Conservation (phyloP, 2,797 vertebrate species). For the Prunella strophiata region DNA sequence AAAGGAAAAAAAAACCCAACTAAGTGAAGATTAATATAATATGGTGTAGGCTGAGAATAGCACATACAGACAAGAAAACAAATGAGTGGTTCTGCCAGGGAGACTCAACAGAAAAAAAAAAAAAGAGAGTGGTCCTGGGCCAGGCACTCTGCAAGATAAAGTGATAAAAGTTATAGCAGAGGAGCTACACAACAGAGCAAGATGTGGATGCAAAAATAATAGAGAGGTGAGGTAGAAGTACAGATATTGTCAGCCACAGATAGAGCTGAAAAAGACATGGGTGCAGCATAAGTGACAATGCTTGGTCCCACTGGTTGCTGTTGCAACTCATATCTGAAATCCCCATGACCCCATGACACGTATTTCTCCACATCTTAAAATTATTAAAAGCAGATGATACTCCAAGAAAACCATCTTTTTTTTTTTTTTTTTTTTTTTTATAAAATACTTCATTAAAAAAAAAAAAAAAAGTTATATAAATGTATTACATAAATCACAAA, state of each 20-base stretch:
- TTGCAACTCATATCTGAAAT: not conserved
- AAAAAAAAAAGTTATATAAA: not conserved
- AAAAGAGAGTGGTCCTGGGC: not conserved
- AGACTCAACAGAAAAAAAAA: not conserved
- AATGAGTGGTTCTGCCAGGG: not conserved
- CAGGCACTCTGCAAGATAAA: not conserved
- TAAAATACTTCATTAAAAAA: not conserved
- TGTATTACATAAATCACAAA: not conserved
- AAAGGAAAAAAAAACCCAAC: rapidly evolving
- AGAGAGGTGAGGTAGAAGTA: not conserved
- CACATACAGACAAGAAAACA: not conserved
- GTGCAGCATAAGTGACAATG: not conserved
- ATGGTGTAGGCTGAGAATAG: slow-evolving; percentile 7
- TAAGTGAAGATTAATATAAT: not conserved
- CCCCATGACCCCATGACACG: rapidly evolving
- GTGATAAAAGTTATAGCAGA: not conserved
- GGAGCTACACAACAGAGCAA: not conserved
- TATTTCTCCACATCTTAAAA: not conserved
- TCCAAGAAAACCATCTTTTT: not conserved
- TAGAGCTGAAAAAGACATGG: not conserved
- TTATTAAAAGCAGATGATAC: not conserved
- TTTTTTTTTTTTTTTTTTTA: not conserved
- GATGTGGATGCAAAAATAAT: not conserved
- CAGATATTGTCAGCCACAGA: not conserved
- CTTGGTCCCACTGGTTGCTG: not conserved